These are phyloP conservation scores for Hucho hucho DNA, from an alignment of 2,113 vertebrate genomes.

Conservation along the genomic window DNA sequence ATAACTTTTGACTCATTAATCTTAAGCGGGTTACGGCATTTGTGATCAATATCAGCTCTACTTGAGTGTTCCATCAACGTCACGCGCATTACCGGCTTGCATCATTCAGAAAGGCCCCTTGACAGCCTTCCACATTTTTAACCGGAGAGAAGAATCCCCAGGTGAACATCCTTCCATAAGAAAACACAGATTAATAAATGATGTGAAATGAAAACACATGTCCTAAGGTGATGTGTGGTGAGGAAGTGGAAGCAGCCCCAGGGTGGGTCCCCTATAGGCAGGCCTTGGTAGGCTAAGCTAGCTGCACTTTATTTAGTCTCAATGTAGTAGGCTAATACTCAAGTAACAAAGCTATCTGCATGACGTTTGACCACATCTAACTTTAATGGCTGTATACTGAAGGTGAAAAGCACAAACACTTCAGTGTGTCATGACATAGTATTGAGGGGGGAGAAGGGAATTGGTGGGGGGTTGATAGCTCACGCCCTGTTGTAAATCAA, in stretches of 20 bases:
- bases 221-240: neutral
- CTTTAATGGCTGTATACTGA: too few relatives aligned
- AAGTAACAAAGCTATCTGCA: too few relatives aligned
- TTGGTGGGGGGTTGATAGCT: too few relatives aligned
- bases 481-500: too few relatives aligned
- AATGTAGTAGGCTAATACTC: too few relatives aligned
- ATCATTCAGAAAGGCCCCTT: conserved; percentile 14
- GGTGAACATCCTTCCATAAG: neutral
- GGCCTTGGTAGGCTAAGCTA: neutral
- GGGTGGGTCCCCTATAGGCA: neutral
- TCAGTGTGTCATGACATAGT: too few relatives aligned
- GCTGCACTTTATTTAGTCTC: too few relatives aligned
- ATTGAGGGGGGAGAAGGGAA: too few relatives aligned
- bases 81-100: conserved; percentile 7
- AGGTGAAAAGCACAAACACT: too few relatives aligned
- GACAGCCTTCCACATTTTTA: conserved; percentile 1
- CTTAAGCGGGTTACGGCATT: conserved; percentile 14
- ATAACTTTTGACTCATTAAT: conserved; percentile 21
- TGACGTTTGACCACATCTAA: too few relatives aligned
- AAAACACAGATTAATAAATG: conserved; percentile 17
- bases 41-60: conserved; percentile 28
- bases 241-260: neutral
- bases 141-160: conserved; percentile 22
- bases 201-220: conserved; percentile 3
- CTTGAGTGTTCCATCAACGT: conserved; percentile 23